Base-by-base conservation (phyloP, 1,140 invertebrate genomes). In the Lepidotrigona ventralis region DNA sequence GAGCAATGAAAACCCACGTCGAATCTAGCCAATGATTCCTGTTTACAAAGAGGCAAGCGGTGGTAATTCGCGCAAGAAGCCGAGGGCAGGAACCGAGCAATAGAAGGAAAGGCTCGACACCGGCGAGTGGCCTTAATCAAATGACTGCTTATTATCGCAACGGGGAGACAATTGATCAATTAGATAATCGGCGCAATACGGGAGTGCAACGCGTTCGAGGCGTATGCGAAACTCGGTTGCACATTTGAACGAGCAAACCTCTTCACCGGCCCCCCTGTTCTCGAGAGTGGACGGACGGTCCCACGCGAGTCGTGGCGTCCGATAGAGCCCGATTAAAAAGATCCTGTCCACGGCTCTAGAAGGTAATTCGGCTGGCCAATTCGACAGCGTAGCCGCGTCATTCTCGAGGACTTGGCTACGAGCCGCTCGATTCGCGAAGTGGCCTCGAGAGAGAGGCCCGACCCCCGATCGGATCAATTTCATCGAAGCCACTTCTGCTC, bases 211-310 rank as follows among this genome's bases (percentile, higher is more conserved):
- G 53, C 33, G 51, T 66, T 54, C n/a, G 60, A 63, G 70, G 33
- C 78, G 68, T 53, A 51, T 77, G 81, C 83, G 72, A 89, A 90
- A 89, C 87, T 90, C 88, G 79, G 90, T 90, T 92, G 91, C 85
- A 87, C 92, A 91, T 92, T 93, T 92, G 80, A 88, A 89, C 89
- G 75, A 77, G 71, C 76, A 81, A 46, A 79, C 84, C 83, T 91
- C 90, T 91, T 88, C 64, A 70, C 80, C 23, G 1, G 77, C 79
- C 74, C 88, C 86, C 90, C 76, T 89, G 90, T 91, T 88, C 89
- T 90, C 87, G 17, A 66, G 54, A 51, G 63, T 15, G 71, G 66
- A 33, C 29, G 23, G 39, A 76, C 64, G 70, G 23, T 87, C 76
- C 83, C 86, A 88, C 79, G 86, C 85, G 71, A 60, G 29, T 66